Percentiles rank a stretch among this genome's conserved stretches.
Conservation (phyloP, 2,888 invertebrate species). For the Ryuthela nishihirai region DNA sequence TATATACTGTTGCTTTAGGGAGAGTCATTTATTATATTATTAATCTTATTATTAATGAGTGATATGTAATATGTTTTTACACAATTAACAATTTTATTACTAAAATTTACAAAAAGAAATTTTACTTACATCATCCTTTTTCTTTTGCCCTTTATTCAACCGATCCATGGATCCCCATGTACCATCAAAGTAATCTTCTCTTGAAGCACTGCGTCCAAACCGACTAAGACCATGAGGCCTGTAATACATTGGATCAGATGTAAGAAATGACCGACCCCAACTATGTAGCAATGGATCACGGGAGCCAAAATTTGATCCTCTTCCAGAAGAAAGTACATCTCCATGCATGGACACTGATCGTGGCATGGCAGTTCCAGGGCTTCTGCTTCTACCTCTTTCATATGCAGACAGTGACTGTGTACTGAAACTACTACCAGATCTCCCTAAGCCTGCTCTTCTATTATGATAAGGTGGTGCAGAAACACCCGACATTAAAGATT, state of each 20-base stretch:
- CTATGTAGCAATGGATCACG: slow-evolving; percentile 16
- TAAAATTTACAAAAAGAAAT: no score
- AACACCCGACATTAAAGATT: slow-evolving; percentile 28
- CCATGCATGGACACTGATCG: slow-evolving; percentile 11
- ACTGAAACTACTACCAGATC: slow-evolving; percentile 22
- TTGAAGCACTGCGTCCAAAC: slow-evolving; percentile 3
- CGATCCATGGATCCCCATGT: slow-evolving; percentile 35
- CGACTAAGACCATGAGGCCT: slow-evolving; percentile 22
- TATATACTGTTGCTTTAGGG: no score
- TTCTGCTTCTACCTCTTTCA: slow-evolving; percentile 23
- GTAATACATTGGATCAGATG: slow-evolving; percentile 32
- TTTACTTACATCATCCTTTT: no score
- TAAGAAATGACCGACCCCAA: slow-evolving; percentile 20
- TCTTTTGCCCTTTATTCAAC: slow-evolving; percentile 18
- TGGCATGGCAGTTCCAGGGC: slow-evolving; percentile 28
- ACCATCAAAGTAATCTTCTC: slow-evolving; percentile 31
- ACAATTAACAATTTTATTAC: no score
- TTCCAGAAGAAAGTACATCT: slow-evolving; percentile 11
- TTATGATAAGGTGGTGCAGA: slow-evolving; percentile 36
- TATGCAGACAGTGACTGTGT: slow-evolving; percentile 21
- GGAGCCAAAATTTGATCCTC: slow-evolving; percentile 15
- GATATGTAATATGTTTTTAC: no score
- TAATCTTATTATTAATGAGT: no score
- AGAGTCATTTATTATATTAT: no score
- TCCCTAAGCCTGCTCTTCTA: slow-evolving; percentile 15